Conservation (phyloP, 2,888 invertebrate genomes). For the Andrena trimmerana region DNA sequence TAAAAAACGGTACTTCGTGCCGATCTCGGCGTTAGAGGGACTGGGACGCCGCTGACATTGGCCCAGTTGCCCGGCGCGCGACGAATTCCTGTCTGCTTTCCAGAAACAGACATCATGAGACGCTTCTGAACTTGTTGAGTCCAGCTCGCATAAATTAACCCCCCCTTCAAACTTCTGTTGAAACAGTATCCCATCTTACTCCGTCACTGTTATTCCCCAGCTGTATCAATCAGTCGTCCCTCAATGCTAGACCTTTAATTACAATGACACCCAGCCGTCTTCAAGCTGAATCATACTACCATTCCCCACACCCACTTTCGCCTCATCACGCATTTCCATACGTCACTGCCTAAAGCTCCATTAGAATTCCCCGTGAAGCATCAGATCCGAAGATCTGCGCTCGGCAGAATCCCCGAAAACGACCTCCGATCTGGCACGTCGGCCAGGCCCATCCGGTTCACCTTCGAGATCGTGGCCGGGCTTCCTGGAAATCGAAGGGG, state of each 20-base stretch:
- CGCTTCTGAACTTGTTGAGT: too few relatives aligned
- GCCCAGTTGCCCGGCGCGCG: neutral
- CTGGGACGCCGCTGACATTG: neutral
- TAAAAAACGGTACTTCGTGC: constrained; percentile 65
- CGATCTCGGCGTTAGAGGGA: constrained; percentile 54
- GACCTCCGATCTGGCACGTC: constrained; percentile 5
- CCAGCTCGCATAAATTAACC: too few relatives aligned
- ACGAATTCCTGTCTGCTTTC: constrained; percentile 29
- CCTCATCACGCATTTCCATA: constrained; percentile 1
- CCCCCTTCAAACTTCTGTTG: neutral
- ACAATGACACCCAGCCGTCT: too few relatives aligned
- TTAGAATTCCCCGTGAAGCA: neutral
- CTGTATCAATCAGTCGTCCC: too few relatives aligned
- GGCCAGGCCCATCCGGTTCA: constrained; percentile 52
- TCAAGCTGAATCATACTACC: neutral
- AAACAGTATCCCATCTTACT: neutral
- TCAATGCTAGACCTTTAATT: too few relatives aligned
- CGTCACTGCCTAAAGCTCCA: neutral
- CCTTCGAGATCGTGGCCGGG: constrained; percentile 69
- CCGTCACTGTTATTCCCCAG: too few relatives aligned
- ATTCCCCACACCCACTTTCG: neutral
- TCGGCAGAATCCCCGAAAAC: neutral
- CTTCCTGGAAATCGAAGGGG: constrained; percentile 73
- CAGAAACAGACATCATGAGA: neutral
- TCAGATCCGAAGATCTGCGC: too few relatives aligned